Evolutionary conservation across 2,888 invertebrate species (phyloP).

Genomic region (Glyphotaelius pellucidus): DNA sequence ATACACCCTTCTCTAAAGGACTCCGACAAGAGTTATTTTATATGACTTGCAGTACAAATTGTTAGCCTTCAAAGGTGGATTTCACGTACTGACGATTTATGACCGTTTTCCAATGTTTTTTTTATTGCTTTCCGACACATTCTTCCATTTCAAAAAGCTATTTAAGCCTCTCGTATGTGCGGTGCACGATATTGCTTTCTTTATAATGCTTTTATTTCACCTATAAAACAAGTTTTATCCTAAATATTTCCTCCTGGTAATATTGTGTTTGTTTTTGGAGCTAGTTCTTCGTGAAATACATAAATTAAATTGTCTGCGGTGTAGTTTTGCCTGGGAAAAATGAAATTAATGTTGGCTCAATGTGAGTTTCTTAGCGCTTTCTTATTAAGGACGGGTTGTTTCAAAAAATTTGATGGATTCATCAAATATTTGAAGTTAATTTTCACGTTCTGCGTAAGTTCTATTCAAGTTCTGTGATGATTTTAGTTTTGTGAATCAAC

Average conservation of each 20-base stretch:
- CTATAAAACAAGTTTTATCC: not conserved
- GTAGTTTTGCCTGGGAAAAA: not conserved
- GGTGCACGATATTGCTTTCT: not conserved
- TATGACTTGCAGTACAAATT: not conserved
- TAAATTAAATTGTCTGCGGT: not conserved
- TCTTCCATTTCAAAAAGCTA: not conserved
- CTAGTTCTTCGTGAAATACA: not conserved
- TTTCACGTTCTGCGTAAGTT: no score
- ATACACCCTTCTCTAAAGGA: not conserved
- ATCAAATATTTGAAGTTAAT: no score
- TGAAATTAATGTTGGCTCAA: not conserved
- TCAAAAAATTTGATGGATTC: no score
- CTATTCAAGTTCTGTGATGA: no score
- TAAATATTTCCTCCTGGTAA: not conserved
- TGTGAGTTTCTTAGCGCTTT: not conserved
- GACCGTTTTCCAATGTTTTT: not conserved
- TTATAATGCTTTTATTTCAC: not conserved
- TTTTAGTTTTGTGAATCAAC: no score
- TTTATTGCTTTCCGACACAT: not conserved
- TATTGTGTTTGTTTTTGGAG: not conserved
- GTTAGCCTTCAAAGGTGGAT: not conserved
- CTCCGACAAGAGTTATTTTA: constrained; percentile 6
- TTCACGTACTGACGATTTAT: not conserved
- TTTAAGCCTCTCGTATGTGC: not conserved
- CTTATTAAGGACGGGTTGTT: no score